Conservation (phyloP, 2,113 vertebrate genomes). For the Lophura nycthemera region DNA sequence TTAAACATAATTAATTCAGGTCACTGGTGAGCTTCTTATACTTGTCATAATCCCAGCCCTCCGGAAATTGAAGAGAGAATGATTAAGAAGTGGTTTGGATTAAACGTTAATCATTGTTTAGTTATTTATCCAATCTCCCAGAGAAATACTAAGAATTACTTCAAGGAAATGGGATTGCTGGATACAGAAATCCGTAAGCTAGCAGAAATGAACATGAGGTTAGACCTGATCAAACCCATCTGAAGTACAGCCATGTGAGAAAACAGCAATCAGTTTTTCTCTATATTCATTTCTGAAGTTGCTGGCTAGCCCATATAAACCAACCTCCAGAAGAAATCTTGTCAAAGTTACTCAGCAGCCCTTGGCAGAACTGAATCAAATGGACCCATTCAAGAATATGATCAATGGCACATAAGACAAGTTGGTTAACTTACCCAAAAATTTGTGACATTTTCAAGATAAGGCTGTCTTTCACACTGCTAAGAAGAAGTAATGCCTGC, state of each 20-base stretch:
- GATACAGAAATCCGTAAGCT: neutral
- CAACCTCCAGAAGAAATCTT: neutral
- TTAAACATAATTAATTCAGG: neutral
- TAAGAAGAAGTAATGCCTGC: neutral
- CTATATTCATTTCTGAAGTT: neutral
- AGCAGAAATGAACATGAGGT: neutral
- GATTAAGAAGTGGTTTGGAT: neutral
- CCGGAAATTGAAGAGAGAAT: neutral
- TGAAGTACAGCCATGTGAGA: neutral
- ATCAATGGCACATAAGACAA: neutral
- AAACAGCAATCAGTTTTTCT: neutral
- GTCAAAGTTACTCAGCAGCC: neutral
- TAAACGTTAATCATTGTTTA: neutral
- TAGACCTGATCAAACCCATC: neutral
- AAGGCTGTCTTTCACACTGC: neutral
- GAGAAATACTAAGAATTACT: neutral
- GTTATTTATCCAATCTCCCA: neutral
- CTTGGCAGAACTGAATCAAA: neutral
- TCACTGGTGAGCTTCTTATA: neutral
- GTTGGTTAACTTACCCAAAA: neutral
- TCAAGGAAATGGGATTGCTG: neutral
- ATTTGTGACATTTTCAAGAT: neutral
- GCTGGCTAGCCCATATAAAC: neutral
- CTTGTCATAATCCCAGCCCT: neutral
- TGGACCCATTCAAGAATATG: neutral